Evolutionary conservation across 2,113 vertebrate genomes (phyloP).

Genomic region (Morone chrysops): DNA sequence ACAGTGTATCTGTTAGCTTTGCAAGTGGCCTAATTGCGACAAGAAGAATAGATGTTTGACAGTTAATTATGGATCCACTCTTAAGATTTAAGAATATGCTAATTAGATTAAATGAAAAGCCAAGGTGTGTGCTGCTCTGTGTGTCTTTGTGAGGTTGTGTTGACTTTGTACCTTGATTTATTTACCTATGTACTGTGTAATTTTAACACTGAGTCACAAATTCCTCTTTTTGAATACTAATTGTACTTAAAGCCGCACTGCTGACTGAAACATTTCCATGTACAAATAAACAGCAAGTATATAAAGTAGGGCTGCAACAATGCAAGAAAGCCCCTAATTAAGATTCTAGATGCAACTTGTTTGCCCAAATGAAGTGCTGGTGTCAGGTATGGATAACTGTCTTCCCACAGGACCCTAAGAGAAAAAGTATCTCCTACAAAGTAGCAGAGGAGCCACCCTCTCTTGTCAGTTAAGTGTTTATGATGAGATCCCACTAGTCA

Average conservation of each 20-base stretch:
- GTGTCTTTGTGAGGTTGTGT: neutral
- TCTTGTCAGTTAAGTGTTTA: neutral
- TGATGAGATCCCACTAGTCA: neutral
- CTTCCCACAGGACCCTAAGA: neutral
- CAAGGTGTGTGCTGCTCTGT: neutral
- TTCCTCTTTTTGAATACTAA: slow-evolving; percentile 34
- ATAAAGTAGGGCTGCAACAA: neutral
- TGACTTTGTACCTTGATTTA: neutral
- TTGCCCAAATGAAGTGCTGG: slow-evolving; percentile 2
- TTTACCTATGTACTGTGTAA: neutral
- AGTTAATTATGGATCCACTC: neutral
- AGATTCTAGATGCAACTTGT: slow-evolving; percentile 28
- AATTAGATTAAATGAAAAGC: neutral
- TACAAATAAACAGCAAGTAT: neutral
- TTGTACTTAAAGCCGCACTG: neutral
- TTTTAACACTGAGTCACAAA: neutral
- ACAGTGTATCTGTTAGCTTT: slow-evolving; percentile 20
- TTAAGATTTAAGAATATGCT: neutral
- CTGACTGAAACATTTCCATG: neutral
- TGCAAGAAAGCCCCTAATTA: slow-evolving; percentile 28
- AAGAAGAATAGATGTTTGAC: neutral
- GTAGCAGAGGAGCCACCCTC: neutral
- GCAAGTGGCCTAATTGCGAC: neutral
- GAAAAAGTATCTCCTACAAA: neutral
- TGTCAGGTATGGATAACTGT: slow-evolving; percentile 31